phyloP scores from a whole-genome alignment of 2,888 invertebrate genomes.

The Acholoe squamosa region DNA sequence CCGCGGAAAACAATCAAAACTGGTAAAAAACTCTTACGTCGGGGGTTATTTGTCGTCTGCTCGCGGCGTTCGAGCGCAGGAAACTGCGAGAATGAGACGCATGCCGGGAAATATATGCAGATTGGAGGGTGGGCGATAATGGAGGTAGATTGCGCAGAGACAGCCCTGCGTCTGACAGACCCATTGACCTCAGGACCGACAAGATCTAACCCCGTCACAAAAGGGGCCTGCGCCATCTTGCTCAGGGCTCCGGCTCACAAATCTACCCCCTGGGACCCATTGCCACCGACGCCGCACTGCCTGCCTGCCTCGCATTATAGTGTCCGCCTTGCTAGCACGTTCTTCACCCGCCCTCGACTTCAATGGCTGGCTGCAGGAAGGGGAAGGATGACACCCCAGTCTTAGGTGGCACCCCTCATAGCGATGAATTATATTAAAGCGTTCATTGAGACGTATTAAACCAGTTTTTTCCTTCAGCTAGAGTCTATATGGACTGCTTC shows the following conservation, averaged over 20 bases:
- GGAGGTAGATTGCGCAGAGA: conserved; percentile 41
- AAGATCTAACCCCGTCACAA: conserved; percentile 56
- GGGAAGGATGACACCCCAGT: background rate
- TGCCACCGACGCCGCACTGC: background rate
- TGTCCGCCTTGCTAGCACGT: no score
- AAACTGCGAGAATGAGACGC: background rate
- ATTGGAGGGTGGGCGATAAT: conserved; percentile 49
- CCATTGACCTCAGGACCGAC: conserved; percentile 48
- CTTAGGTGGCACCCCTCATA: background rate
- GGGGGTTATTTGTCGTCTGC: conserved; percentile 25
- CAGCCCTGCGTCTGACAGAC: conserved; percentile 41
- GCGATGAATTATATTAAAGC: no score
- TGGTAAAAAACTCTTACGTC: no score
- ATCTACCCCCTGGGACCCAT: conserved; percentile 53
- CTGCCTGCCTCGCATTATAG: background rate
- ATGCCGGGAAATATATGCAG: conserved; percentile 44
- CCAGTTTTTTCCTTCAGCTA: no score
- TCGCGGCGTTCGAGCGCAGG: background rate
- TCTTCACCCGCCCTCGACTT: no score
- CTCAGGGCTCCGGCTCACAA: conserved; percentile 11
- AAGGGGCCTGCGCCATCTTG: conserved; percentile 27
- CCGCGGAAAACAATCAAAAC: conserved; percentile 2
- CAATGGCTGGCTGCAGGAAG: no score
- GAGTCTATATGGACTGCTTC: no score
- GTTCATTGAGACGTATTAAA: background rate